A percentile compares a stretch with the other conserved stretches of the same genome.
Conservation (phyloP, 2,888 invertebrate species). For the Macaria liturata region DNA sequence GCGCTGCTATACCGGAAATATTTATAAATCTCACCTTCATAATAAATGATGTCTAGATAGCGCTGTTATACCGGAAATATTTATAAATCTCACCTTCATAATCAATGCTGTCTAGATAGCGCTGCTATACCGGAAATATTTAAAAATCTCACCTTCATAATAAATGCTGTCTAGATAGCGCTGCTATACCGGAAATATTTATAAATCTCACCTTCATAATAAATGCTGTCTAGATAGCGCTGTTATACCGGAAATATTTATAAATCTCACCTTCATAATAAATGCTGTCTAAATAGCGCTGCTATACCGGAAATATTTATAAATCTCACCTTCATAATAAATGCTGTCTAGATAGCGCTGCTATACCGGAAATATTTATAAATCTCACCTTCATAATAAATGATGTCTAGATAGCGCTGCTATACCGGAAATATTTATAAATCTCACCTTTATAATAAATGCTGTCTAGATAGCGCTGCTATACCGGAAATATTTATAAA, state of each 20-base stretch:
- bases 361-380: too few relatives aligned
- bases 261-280: not conserved
- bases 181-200: too few relatives aligned
- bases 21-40: not conserved
- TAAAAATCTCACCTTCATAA: not conserved
- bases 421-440: too few relatives aligned
- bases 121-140: too few relatives aligned
- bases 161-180: not conserved
- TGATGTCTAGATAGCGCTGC: too few relatives aligned
- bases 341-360: too few relatives aligned
- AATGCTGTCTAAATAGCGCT: not conserved
- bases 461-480: too few relatives aligned
- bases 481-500: too few relatives aligned
- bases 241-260: too few relatives aligned
- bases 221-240: not conserved
- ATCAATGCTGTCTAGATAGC: not conserved
- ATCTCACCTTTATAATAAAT: not conserved
- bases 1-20: too few relatives aligned
- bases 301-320: too few relatives aligned
- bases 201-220: not conserved
- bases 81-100: not conserved
- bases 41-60: not conserved
- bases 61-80: too few relatives aligned
- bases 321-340: not conserved
- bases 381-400: not conserved